phyloP scores from a whole-genome alignment of 2,888 invertebrate species.

The Dione juno region DNA sequence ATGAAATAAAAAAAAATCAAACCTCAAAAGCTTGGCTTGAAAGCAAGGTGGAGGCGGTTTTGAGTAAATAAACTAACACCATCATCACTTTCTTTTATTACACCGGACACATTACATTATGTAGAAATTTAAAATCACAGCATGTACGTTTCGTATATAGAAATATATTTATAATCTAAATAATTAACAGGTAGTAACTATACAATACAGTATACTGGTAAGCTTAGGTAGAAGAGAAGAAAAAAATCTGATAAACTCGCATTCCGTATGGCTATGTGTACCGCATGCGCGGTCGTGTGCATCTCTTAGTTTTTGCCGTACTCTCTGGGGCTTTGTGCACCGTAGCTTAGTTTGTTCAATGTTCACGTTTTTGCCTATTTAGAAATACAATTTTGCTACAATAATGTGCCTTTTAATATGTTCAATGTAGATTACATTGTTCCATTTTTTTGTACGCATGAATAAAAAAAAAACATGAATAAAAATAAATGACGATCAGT shows the following conservation, averaged over 20 bases:
- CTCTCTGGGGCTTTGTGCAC: constrained; percentile 45
- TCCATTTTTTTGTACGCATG: background rate
- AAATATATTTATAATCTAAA: no score
- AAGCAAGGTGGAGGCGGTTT: no score
- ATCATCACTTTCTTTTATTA: no score
- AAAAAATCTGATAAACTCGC: constrained; percentile 37
- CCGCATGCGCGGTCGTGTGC: constrained; percentile 60
- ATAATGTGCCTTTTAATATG: background rate
- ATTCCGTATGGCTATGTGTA: constrained; percentile 49
- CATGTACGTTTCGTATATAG: no score
- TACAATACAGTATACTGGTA: background rate
- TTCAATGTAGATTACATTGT: background rate
- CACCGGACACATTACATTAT: no score
- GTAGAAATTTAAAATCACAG: no score
- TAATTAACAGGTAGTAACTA: background rate
- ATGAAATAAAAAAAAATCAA: no score
- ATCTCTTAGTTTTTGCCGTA: constrained; percentile 57
- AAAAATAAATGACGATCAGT: background rate
- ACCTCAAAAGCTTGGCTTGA: no score
- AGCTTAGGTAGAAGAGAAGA: background rate
- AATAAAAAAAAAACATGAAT: no score
- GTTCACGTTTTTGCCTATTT: constrained; percentile 28
- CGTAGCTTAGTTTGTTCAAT: constrained; percentile 44
- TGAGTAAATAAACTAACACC: no score
- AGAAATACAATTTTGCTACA: constrained; percentile 17